phyloP scores from a whole-genome alignment of 2,113 vertebrate species.

The Pholis gunnellus region DNA sequence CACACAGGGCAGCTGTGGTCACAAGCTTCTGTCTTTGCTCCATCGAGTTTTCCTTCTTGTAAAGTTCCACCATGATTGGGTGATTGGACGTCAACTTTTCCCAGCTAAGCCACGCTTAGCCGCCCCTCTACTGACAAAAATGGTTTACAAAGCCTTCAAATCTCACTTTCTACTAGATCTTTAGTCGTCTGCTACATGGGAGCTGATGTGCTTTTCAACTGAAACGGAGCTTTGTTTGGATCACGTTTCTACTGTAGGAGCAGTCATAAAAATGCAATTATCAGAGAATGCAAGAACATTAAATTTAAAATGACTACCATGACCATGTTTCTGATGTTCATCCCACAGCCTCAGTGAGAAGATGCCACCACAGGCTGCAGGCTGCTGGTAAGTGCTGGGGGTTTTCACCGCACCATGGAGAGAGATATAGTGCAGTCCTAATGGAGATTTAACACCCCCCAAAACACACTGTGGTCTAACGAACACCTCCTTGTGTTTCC shows the following conservation, averaged over 20 bases:
- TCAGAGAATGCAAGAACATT: background rate
- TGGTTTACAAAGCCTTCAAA: background rate
- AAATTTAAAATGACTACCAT: background rate
- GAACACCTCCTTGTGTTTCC: constrained; percentile 51
- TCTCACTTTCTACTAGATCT: background rate
- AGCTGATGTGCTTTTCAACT: background rate
- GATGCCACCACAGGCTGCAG: constrained; percentile 32
- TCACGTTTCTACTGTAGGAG: background rate
- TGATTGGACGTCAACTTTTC: background rate
- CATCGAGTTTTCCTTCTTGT: background rate
- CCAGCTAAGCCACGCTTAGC: background rate
- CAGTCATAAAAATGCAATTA: constrained; percentile 33
- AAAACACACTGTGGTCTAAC: constrained; percentile 19
- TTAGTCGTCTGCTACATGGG: background rate
- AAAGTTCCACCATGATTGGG: background rate
- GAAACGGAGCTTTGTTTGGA: background rate
- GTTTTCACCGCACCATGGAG: constrained; percentile 37
- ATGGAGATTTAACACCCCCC: constrained; percentile 54
- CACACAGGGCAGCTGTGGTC: background rate
- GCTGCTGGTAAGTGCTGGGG: constrained; percentile 59
- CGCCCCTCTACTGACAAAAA: background rate
- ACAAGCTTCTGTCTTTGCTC: background rate
- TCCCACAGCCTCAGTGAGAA: constrained; percentile 22
- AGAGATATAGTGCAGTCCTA: constrained; percentile 39
- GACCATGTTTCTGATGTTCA: constrained; percentile 16